Evolutionary conservation across 2,888 invertebrate genomes (phyloP).

Genomic region (Agrotis clavis): DNA sequence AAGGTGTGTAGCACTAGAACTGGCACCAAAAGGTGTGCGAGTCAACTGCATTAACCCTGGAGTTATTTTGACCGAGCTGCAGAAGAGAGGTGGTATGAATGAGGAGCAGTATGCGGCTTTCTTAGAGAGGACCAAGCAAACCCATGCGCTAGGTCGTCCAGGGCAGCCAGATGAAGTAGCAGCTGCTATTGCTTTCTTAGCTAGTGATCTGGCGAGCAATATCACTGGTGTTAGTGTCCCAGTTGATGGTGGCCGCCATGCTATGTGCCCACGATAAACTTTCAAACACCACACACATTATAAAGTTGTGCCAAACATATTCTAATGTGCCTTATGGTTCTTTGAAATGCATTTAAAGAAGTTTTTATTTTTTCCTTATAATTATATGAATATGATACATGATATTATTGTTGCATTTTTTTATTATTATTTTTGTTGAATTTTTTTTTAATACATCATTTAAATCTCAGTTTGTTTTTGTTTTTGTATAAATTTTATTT

Average conservation of each 20-base stretch:
- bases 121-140: conserved; percentile 95
- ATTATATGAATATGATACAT: no score
- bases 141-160: conserved; percentile 97
- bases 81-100: conserved; percentile 96
- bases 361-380: conserved; percentile 5
- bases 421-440: conserved; percentile 26
- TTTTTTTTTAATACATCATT: conserved; percentile 8
- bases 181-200: conserved; percentile 97
- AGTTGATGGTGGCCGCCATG: conserved; percentile 98
- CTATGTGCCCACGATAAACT: conserved; percentile 96
- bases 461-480: background rate
- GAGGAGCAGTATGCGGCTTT: conserved; percentile 96
- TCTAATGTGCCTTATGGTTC: conserved; percentile 28
- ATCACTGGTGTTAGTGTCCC: conserved; percentile 97
- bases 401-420: conserved; percentile 15
- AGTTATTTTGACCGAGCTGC: conserved; percentile 97
- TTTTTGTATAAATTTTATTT: background rate
- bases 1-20: conserved; percentile 96
- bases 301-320: background rate
- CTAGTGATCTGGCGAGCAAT: conserved; percentile 96
- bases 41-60: conserved; percentile 98
- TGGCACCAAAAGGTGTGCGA: conserved; percentile 95
- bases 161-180: conserved; percentile 97
- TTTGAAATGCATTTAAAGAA: conserved; percentile 38
- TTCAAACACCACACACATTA: background rate